A percentile compares a stretch with the other conserved stretches of the same genome.
These are phyloP conservation scores for Callosobruchus maculatus DNA, from an alignment of 2,888 invertebrate species.

Conservation along the genomic window DNA sequence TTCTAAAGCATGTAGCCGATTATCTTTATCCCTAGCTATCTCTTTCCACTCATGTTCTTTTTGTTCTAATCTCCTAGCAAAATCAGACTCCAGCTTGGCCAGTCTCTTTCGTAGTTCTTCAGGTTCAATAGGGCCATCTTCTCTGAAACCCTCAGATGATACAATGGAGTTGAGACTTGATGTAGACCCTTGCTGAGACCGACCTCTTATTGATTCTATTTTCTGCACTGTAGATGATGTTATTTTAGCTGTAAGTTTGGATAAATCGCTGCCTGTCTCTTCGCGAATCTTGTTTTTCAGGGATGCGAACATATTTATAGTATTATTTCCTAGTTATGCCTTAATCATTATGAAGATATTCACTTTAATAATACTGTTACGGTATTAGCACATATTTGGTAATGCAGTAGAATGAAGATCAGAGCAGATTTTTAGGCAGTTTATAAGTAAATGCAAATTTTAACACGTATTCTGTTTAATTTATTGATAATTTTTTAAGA, in stretches of 20 bases:
- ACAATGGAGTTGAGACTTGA: slow-evolving; percentile 48
- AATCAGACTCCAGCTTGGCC: slow-evolving; percentile 58
- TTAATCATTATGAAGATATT: background rate
- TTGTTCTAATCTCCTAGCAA: slow-evolving; percentile 57
- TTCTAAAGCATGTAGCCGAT: slow-evolving; percentile 51
- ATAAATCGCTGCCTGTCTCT: slow-evolving; percentile 79
- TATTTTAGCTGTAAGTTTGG: slow-evolving; percentile 48
- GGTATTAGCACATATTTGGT: background rate
- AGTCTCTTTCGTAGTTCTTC: slow-evolving; percentile 50
- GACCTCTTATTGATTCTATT: slow-evolving; percentile 48
- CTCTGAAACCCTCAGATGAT: slow-evolving; percentile 50
- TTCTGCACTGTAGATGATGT: slow-evolving; percentile 53
- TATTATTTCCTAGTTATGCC: background rate
- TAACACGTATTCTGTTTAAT: slow-evolving; percentile 3
- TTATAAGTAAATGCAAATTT: background rate
- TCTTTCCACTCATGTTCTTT: slow-evolving; percentile 68
- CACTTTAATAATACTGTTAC: background rate
- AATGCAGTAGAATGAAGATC: background rate
- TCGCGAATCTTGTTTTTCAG: slow-evolving; percentile 86
- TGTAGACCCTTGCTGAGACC: slow-evolving; percentile 50
- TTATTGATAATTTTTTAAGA: slow-evolving; percentile 5
- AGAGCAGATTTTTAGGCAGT: background rate
- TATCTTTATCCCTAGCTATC: slow-evolving; percentile 59
- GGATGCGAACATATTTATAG: slow-evolving; percentile 72
- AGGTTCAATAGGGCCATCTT: slow-evolving; percentile 51